Percentiles rank a stretch among this genome's conserved stretches.
Evolutionary conservation across 2,888 invertebrate species (phyloP).

Genomic region (Leucoptera coffeella): DNA sequence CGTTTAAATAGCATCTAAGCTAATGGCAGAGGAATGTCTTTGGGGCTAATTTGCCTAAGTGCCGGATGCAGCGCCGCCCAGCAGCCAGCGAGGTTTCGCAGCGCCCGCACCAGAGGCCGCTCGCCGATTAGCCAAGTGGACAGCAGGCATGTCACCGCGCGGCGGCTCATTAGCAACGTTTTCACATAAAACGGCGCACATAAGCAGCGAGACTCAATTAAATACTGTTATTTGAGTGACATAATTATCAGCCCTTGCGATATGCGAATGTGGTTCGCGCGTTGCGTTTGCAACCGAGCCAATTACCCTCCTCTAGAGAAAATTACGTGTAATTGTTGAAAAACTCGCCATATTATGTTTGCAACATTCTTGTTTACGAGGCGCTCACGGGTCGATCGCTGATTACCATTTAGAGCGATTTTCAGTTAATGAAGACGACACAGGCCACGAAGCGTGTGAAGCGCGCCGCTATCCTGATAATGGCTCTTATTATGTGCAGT

Average conservation of each 20-base stretch:
- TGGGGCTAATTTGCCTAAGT: no score
- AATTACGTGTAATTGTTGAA: no score
- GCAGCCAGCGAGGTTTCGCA: no score
- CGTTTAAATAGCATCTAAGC: no score
- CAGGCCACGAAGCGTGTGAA: conserved; percentile 15
- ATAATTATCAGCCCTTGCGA: conserved; percentile 28
- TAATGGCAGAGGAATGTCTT: no score
- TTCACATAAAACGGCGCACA: conserved; percentile 37
- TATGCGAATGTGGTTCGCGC: not conserved
- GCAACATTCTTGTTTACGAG: no score
- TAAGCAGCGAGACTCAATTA: conserved; percentile 33
- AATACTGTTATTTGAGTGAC: conserved; percentile 39
- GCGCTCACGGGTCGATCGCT: conserved; percentile 2
- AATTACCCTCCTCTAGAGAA: no score
- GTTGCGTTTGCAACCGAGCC: no score
- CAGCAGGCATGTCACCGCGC: no score
- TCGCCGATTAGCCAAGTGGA: conserved; percentile 30
- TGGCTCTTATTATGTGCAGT: conserved; percentile 45
- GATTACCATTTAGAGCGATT: conserved; percentile 41
- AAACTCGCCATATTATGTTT: no score
- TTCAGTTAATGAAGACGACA: conserved; percentile 40
- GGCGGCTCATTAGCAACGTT: conserved; percentile 37
- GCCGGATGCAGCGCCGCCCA: no score
- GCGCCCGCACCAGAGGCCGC: no score
- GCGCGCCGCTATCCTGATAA: conserved; percentile 22